phyloP scores from a whole-genome alignment of 2,113 vertebrate species.

The Syngnathus floridae region DNA sequence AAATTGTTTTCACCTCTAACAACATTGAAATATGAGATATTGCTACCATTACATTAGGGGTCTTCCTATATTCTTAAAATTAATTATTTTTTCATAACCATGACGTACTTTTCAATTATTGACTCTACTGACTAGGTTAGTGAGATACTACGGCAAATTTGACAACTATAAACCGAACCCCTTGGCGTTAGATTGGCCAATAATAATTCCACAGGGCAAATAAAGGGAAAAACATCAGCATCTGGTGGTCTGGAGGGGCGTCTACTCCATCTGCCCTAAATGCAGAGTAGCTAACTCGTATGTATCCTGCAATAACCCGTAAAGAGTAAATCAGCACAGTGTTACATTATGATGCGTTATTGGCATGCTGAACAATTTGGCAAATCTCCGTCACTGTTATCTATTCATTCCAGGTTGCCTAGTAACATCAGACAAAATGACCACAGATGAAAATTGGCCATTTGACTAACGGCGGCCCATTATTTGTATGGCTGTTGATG shows the following conservation, averaged over 20 bases:
- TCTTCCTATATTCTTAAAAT: too few relatives aligned
- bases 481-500: not conserved
- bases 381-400: conserved; percentile 17
- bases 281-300: not conserved
- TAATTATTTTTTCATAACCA: not conserved
- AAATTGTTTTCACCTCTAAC: too few relatives aligned
- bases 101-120: not conserved
- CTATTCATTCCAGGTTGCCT: not conserved
- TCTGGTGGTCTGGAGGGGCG: not conserved
- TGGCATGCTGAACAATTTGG: not conserved
- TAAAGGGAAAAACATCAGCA: not conserved
- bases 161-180: too few relatives aligned
- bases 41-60: too few relatives aligned
- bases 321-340: conserved; percentile 28
- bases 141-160: not conserved
- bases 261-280: not conserved
- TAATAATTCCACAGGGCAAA: too few relatives aligned
- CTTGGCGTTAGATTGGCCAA: too few relatives aligned
- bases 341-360: conserved; percentile 12
- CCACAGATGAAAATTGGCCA: not conserved
- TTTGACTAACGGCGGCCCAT: not conserved
- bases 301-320: conserved; percentile 26
- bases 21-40: too few relatives aligned
- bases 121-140: not conserved
- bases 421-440: not conserved